phyloP scores from a whole-genome alignment of 1,140 invertebrate genomes.

The Caerostris extrusa region DNA sequence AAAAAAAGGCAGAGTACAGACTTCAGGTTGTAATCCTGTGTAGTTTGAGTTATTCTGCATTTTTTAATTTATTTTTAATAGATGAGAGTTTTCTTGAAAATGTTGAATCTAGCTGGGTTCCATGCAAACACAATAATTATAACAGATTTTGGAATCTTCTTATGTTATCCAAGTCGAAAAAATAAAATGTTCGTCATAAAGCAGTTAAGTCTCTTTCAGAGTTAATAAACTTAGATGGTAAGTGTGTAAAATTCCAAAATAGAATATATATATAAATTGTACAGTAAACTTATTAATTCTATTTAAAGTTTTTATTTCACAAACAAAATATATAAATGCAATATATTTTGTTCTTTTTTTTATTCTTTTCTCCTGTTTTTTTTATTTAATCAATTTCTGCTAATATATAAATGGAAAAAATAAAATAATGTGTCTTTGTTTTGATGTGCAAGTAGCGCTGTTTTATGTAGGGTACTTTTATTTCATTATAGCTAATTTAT shows the following conservation, averaged over 20 bases:
- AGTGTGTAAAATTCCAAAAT: not conserved
- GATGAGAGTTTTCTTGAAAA: not conserved
- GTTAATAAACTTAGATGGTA: conserved; percentile 57
- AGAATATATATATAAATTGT: too few relatives aligned
- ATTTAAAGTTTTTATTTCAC: not conserved
- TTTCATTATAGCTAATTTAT: too few relatives aligned
- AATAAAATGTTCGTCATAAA: conserved; percentile 42
- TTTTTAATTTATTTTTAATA: not conserved
- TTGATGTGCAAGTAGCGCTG: too few relatives aligned
- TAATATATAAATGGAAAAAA: not conserved
- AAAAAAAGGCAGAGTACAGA: too few relatives aligned
- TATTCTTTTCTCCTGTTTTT: not conserved
- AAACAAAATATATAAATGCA: not conserved
- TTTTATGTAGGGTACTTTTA: too few relatives aligned
- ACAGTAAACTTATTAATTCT: too few relatives aligned
- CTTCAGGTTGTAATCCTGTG: too few relatives aligned
- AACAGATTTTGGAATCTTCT: conserved; percentile 44
- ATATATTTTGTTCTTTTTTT: not conserved
- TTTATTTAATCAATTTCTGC: too few relatives aligned
- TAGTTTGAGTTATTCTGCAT: not conserved
- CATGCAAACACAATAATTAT: not conserved
- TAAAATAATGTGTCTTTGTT: too few relatives aligned
- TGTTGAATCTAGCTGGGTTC: not conserved
- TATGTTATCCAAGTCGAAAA: conserved; percentile 49
- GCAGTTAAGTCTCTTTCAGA: conserved; percentile 41